A percentile compares a stretch with the other conserved stretches of the same genome.
Conservation (phyloP, 2,113 vertebrate species). For the Amia ocellicauda region DNA sequence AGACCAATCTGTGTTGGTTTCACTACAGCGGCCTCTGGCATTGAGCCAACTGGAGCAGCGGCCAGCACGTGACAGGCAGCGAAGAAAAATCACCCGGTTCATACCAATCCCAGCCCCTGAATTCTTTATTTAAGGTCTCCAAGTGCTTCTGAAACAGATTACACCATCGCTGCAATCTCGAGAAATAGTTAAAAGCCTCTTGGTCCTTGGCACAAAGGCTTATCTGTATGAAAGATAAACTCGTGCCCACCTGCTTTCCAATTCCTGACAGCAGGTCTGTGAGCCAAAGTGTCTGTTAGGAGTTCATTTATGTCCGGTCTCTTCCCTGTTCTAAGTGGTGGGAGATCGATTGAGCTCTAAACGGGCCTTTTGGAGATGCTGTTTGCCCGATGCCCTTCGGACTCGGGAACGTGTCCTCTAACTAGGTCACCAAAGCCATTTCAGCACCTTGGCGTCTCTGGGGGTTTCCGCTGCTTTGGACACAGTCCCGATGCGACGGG, state of each 20-base stretch:
- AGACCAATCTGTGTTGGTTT: neutral
- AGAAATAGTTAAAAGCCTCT: neutral
- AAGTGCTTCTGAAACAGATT: neutral
- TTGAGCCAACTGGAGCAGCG: neutral
- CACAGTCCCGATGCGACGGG: too few species aligned
- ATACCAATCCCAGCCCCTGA: neutral
- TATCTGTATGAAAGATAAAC: neutral
- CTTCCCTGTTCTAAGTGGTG: neutral
- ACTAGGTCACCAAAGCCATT: conserved; percentile 1
- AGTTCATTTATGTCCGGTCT: neutral
- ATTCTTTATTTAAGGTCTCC: neutral
- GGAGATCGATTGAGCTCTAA: neutral
- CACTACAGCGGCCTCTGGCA: neutral
- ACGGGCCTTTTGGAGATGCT: neutral
- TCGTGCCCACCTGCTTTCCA: neutral
- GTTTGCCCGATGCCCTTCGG: neutral
- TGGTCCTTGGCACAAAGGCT: neutral
- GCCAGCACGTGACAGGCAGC: neutral
- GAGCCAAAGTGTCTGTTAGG: neutral
- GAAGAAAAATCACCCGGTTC: neutral
- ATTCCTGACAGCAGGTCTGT: neutral
- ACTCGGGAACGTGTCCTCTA: neutral
- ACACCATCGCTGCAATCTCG: neutral
- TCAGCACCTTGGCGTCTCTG: neutral
- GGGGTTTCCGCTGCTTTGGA: too few species aligned